A percentile compares a stretch with the other conserved stretches of the same genome.
Conservation (phyloP, 2,888 invertebrate genomes). For the Stenurella melanura region DNA sequence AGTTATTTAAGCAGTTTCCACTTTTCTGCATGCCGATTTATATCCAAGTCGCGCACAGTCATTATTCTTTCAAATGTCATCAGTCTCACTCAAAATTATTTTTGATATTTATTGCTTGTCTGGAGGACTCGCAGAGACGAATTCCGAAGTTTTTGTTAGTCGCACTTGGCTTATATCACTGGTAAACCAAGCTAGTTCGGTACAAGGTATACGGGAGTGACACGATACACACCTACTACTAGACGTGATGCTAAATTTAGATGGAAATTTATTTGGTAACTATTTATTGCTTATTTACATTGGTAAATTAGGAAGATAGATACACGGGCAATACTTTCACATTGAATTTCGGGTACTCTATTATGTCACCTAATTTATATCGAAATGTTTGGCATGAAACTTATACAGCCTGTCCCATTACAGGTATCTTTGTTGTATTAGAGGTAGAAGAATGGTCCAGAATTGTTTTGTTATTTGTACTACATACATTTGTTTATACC, state of each 20-base stretch:
- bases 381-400: no score
- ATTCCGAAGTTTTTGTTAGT: constrained; percentile 62
- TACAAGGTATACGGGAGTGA: constrained; percentile 48
- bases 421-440: no score
- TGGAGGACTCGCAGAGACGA: constrained; percentile 54
- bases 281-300: constrained; percentile 8
- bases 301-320: background rate
- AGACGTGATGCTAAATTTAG: constrained; percentile 34
- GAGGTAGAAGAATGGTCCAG: no score
- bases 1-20: constrained; percentile 63
- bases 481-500: no score
- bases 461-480: no score
- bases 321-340: background rate
- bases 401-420: no score
- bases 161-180: constrained; percentile 57
- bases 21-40: constrained; percentile 68
- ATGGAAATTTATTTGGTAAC: constrained; percentile 4
- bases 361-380: no score
- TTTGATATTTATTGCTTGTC: constrained; percentile 66
- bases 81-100: constrained; percentile 65
- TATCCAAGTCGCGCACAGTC: constrained; percentile 61
- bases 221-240: constrained; percentile 47
- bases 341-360: no score
- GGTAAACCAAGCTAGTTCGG: constrained; percentile 41
- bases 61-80: constrained; percentile 50